Base-by-base conservation (phyloP, 2,797 vertebrate species). In the Molossus molossus region DNA sequence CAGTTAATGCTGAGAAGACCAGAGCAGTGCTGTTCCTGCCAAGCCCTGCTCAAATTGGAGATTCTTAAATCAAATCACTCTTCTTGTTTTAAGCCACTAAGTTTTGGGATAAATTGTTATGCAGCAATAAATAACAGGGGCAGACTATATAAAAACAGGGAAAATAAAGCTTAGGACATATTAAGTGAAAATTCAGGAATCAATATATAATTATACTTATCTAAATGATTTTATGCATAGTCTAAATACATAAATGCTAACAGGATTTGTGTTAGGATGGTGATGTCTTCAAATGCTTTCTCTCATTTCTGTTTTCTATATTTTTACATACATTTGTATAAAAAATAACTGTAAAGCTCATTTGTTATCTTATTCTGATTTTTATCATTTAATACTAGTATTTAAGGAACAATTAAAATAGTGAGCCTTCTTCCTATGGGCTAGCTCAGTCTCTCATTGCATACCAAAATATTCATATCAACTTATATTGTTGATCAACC, bases 401-500 rank as follows among this genome's bases (percentile, higher is more conserved):
- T 93, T 87, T 94, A 91, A 90, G 53, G 69, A 91, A 55, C 33
- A 18, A 77, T 91, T 84, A 93, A 90, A 91, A 94, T 55, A 96
- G 60, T 94, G 48, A 94, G 33, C 20, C 57, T 96, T 93, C 72
- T 94, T 93, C 73, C 92, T 95, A 8, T 94, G 57, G 50, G 29
- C 37, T 95, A 88, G 89, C 70, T 96, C 55, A 91, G 75, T 96
- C 76, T 96, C 75, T 96, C 80, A 88, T 65, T 96, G 29, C 87
- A 73, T 91, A 87, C 93, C 86, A 94, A 84, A 96, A 82, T 33
- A 75, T 90, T 55, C 75, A 14, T 27, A n/a, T 48, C 77, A 96
- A 76, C 84, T 91, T 96, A 92, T 94, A 93, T 94, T 94, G 91
- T 94, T 95, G 94, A 96, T 93, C 84, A 95, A 96, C 93, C 70